Percentiles rank a stretch among this genome's conserved stretches.
phyloP scores from a whole-genome alignment of 2,888 invertebrate species.

The Papilio elwesi region DNA sequence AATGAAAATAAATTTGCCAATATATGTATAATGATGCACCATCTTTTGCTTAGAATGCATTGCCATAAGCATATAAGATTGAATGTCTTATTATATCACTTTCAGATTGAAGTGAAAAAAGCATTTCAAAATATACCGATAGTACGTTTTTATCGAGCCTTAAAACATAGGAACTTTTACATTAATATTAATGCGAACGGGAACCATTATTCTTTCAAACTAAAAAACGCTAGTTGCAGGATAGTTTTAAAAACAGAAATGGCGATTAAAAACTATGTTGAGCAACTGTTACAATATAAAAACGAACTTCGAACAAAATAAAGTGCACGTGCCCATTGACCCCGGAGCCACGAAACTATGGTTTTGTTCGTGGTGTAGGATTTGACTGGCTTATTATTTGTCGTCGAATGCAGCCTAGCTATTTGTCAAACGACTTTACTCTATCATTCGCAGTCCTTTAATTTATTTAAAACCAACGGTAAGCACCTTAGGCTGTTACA shows the following conservation, averaged over 20 bases:
- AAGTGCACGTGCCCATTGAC: slow-evolving; percentile 36
- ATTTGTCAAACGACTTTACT: slow-evolving; percentile 3
- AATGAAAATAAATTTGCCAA: no score
- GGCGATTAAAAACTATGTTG: neutral
- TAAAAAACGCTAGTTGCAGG: neutral
- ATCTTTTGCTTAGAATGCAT: no score
- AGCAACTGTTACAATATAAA: slow-evolving; percentile 32
- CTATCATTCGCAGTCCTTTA: slow-evolving; percentile 1
- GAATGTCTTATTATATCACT: no score
- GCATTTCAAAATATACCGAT: no score
- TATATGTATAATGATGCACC: no score
- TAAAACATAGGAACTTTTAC: no score
- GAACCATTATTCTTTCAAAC: neutral
- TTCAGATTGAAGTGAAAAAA: no score
- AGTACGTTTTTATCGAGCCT: no score
- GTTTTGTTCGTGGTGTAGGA: slow-evolving; percentile 51
- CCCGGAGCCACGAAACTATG: slow-evolving; percentile 62
- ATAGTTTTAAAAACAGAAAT: neutral
- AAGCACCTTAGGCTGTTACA: no score
- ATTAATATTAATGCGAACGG: no score
- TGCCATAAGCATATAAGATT: no score
- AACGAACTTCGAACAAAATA: slow-evolving; percentile 48
- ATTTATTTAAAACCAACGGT: neutral
- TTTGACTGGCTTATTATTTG: slow-evolving; percentile 61
- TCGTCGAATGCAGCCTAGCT: slow-evolving; percentile 37